These are phyloP conservation scores for Oreochromis mossambicus DNA, from an alignment of 2,797 vertebrate genomes.

Conservation along the genomic window DNA sequence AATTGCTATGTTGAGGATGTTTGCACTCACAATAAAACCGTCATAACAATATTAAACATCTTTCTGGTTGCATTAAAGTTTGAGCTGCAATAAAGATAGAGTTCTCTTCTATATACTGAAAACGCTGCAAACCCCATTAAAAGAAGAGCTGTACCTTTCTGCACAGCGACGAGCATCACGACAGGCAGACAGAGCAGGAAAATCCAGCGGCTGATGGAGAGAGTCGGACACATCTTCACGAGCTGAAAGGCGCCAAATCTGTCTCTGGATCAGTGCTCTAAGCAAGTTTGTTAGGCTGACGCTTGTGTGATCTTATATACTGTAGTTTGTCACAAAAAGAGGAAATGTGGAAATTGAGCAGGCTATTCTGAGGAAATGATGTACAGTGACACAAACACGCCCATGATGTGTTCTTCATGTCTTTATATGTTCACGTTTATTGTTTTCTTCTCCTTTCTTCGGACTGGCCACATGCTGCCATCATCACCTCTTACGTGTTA, in stretches of 20 bases:
- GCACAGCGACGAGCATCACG: not conserved
- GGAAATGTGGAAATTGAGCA: not conserved
- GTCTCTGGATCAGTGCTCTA: not conserved
- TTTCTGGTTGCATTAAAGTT: accelerated
- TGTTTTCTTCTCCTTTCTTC: not conserved
- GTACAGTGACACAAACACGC: not conserved
- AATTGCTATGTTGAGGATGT: not conserved
- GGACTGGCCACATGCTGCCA: accelerated
- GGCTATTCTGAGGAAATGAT: accelerated
- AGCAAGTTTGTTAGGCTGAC: not conserved
- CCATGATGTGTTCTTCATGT: not conserved
- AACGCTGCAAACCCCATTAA: not conserved
- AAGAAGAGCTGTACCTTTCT: not conserved
- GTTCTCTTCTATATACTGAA: too few relatives aligned
- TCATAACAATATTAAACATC: accelerated
- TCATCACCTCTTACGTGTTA: not conserved
- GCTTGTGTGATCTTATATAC: not conserved
- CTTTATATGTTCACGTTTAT: not conserved
- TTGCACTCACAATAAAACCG: not conserved
- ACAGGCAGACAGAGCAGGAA: not conserved
- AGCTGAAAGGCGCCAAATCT: accelerated
- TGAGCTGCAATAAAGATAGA: not conserved
- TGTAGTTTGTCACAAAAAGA: not conserved
- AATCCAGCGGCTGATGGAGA: not conserved
- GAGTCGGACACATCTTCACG: not conserved